These are phyloP conservation scores for Lasioglossum leucozonium DNA, from an alignment of 2,888 invertebrate species.

Conservation along the genomic window DNA sequence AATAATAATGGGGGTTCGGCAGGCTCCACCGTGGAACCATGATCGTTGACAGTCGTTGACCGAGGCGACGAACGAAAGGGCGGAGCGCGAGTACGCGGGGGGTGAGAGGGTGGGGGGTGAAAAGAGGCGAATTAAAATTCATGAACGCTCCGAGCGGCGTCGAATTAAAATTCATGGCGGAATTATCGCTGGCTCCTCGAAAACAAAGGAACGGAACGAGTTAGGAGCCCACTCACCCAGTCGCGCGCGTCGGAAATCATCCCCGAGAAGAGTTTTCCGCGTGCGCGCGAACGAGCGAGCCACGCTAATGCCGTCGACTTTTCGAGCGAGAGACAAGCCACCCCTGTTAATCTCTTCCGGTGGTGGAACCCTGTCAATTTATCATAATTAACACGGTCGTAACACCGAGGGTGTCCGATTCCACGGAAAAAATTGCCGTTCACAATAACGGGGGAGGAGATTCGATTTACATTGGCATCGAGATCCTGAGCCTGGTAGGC, in stretches of 20 bases:
- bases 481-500: not conserved
- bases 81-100: not conserved
- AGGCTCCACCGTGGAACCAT: not conserved
- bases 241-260: constrained; percentile 61
- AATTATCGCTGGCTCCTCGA: constrained; percentile 74
- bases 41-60: constrained; percentile 12
- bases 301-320: constrained; percentile 38
- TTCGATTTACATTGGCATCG: not conserved
- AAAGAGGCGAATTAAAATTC: constrained; percentile 75
- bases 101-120: too few species aligned
- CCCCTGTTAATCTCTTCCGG: constrained; percentile 5
- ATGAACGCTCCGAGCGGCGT: constrained; percentile 75
- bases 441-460: not conserved
- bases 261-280: constrained; percentile 43
- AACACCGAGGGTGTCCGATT: not conserved
- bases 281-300: not conserved
- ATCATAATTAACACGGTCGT: constrained; percentile 30
- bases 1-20: too few species aligned
- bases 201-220: constrained; percentile 72
- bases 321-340: constrained; percentile 25
- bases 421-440: not conserved
- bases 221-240: constrained; percentile 59
- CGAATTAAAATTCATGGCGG: constrained; percentile 77
- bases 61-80: constrained; percentile 1
- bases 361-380: constrained; percentile 14